Evolutionary conservation across 1,140 invertebrate genomes (phyloP), one percentile per base, ranked within the genome.

Genomic region (Bombus confusus): DNA sequence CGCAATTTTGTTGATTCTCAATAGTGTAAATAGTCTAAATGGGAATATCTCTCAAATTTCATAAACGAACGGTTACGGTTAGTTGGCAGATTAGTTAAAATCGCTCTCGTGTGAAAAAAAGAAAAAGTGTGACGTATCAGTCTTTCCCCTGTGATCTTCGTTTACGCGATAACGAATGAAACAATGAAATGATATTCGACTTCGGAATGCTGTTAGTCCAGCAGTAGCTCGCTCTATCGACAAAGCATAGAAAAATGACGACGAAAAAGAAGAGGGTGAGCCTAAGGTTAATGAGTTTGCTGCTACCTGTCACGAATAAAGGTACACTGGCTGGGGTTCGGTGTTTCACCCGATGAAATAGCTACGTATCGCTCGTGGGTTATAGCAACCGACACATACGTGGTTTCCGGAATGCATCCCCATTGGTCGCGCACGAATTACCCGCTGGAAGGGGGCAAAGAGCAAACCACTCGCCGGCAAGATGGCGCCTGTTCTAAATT

Each of bases 401-500:
- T 88, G 87, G 92, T 92, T 92, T 92, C 90, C 92, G 92, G 90
- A 89, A 93, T 92, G 91, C 90, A 91, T 90, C 86, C 87, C 89
- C 86, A 93, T 92, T 93, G 92, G 91, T 88, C 86, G 91, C 89
- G 89, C 92, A 93, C 92, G 93, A 93, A 93, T 93, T 93, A 91
- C 90, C 90, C 88, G 91, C 88, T 86, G 89, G 87, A 87, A 90
- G 87, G 89, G 93, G 93, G 91, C 93, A 94, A 93, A 94, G 93
- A 92, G 93, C 93, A 94, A 93, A 93, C 92, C 91, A 86, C 89
- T 93, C 89, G 90, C 90, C 93, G 92, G 93, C 91, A 94, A 94
- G 88, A 95, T 94, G 94, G 94, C 94, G 94, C 93, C 94, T 94
- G 93, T 94, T 95, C 94, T 94, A 95, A 94, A 95, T 95, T 95